Evolutionary conservation across 2,888 invertebrate species (phyloP).

Genomic region (Doris montereyensis): DNA sequence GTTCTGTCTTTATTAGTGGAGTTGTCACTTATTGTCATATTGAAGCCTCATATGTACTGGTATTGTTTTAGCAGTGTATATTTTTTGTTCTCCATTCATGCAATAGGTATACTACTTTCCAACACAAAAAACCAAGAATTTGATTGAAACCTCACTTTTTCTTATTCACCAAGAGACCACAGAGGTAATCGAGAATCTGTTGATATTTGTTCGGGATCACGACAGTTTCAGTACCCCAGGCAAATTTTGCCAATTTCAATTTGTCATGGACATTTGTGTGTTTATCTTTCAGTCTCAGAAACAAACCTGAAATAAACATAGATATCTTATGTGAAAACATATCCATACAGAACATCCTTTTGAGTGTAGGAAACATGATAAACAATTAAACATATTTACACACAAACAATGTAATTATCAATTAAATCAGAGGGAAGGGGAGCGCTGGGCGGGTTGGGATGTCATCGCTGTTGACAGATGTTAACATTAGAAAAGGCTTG

Average conservation of each 20-base stretch:
- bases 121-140: too few species aligned
- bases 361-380: neutral
- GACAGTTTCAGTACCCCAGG: slow-evolving; percentile 33
- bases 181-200: slow-evolving; percentile 39
- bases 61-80: too few species aligned
- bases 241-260: slow-evolving; percentile 33
- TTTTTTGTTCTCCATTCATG: too few species aligned
- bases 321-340: too few species aligned
- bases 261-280: slow-evolving; percentile 34
- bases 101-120: too few species aligned
- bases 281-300: slow-evolving; percentile 38
- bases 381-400: neutral
- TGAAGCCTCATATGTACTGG: too few species aligned
- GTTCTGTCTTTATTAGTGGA: too few species aligned
- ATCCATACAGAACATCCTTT: too few species aligned
- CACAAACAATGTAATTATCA: neutral
- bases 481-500: too few species aligned
- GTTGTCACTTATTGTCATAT: too few species aligned
- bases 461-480: too few species aligned
- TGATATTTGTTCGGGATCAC: slow-evolving; percentile 43
- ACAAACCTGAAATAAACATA: slow-evolving; percentile 19
- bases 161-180: slow-evolving; percentile 41
- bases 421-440: neutral
- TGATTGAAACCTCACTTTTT: slow-evolving; percentile 45
- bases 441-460: too few species aligned